Evolutionary conservation across 2,888 invertebrate species (phyloP), one percentile per base, ranked within the genome.

Genomic region (Brachycybe producta): DNA sequence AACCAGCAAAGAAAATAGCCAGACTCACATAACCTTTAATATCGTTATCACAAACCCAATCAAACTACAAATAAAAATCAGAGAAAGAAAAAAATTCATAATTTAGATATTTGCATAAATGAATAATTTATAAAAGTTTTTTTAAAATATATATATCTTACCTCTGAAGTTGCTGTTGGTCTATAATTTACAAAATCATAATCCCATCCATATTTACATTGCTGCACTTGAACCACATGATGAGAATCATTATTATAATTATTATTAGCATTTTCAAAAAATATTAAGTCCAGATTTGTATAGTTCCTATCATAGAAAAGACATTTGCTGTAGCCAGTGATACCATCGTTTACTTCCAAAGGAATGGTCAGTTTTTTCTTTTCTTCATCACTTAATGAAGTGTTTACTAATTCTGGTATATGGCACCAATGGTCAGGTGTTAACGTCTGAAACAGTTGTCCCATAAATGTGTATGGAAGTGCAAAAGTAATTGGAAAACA

Each of bases 1-100:
- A 32, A 11, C 32, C 32, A 32, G n/a, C n/a, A 32, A 32, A 32
- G n/a, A 32, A 32, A 11, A 32, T 32, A 32, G 32, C n/a, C 11
- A 32, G 32, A 32, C 32, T 32, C 11, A 32, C 32, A n/a, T 11
- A 11, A 32, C 32, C 32, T 32, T 32, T 32, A 11, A 11, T 11
- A n/a, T 32, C 32, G 32, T 32, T n/a, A n/a, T 32, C 32, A 32
- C 32, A 32, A n/a, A 32, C 32, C 32, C 32, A 32, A 32, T 32
- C 32, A n/a, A 11, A 32, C 32, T 32, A 32, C 11, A 32, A 32
- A 11, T 11, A 32, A 32, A 32, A 32, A n/a, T 32, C 11, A 32
- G 11, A 32, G n/a, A n/a, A 11, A 32, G 11, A n/a, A 32, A 32
- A 11, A 32, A 11, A 32, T 32, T 32, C 32, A 32, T n/a, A n/a